Base-by-base conservation (phyloP, 2,797 vertebrate genomes). In the Tangara arthus region DNA sequence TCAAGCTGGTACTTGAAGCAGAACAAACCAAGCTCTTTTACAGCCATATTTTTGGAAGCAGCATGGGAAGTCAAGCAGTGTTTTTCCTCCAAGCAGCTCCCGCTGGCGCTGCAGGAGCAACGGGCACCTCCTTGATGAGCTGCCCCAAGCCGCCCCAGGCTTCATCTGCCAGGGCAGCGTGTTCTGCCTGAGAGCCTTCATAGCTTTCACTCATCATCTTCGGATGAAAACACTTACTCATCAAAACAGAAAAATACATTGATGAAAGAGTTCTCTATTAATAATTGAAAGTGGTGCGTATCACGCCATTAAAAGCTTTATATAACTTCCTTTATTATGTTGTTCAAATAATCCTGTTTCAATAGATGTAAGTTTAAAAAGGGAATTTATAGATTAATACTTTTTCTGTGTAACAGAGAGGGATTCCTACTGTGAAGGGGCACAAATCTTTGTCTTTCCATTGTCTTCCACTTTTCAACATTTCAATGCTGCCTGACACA, bases 211-310 rank as follows among this genome's bases (percentile, higher is more conserved):
- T 91, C 94, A 88, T 78, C 76, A 3, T 82, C 85, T 66, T 49
- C 80, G 70, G 44, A 11, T 34, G 35, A 93, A 96, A 94, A 90
- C 70, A 93, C 50, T 82, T 82, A 77, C 57, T 94, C 89, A 84
- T 79, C 82, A 79, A 72, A 91, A 75, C 30, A 90, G 69, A 72
- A 89, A 94, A 91, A 87, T 21, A 65, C 35, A 88, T 13, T 28
- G 69, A 88, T 66, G 77, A 94, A 91, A 95, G 89, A 95, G 37
- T 19, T 69, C 64, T 92, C 78, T 81, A 34, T 89, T 94, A 89
- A 32, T 34, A 92, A 66, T 1, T 82, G 69, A 47, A 83, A 92
- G 69, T 0, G 0, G 69, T 61, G 66, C 42, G 15, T 8, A 44
- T 49, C 24, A 46, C 7, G 49, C 27, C 13, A 66, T 83, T 52